Evolutionary conservation across 2,888 invertebrate genomes (phyloP).

Genomic region (Eubasilissa splendida): DNA sequence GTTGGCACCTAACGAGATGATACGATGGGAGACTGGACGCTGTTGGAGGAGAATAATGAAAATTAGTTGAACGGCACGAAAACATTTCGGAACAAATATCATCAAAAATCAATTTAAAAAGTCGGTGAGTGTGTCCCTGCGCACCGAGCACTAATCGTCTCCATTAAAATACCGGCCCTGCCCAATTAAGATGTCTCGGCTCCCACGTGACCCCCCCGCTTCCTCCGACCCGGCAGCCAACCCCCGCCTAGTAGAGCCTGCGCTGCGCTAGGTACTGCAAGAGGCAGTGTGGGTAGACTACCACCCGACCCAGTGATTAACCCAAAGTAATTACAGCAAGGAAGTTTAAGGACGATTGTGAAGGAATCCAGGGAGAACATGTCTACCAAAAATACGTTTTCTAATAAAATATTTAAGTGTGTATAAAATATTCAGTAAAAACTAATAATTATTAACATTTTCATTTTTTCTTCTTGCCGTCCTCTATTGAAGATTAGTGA

Average conservation of each 20-base stretch:
- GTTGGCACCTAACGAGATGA: no score
- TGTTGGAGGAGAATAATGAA: no score
- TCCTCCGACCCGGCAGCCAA: background rate
- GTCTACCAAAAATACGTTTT: no score
- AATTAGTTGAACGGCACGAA: no score
- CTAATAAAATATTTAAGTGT: background rate
- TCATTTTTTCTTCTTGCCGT: no score
- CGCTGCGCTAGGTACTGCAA: background rate
- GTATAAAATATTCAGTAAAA: background rate
- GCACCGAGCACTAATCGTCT: conserved; percentile 13
- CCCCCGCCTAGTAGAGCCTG: background rate
- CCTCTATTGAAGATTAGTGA: no score
- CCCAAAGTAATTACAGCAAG: conserved; percentile 46
- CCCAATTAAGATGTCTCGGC: conserved; percentile 29
- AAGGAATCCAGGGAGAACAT: conserved; percentile 12
- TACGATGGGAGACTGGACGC: no score
- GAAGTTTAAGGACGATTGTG: conserved; percentile 27
- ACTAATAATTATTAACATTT: no score
- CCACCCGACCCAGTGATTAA: conserved; percentile 42
- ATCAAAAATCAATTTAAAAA: background rate
- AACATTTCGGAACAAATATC: no score
- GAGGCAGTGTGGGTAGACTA: background rate
- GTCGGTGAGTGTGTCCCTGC: background rate
- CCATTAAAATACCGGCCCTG: conserved; percentile 33
- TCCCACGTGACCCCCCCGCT: background rate